Evolutionary conservation across 2,113 vertebrate species (phyloP).

Genomic region (Paramisgurnus dabryanus): DNA sequence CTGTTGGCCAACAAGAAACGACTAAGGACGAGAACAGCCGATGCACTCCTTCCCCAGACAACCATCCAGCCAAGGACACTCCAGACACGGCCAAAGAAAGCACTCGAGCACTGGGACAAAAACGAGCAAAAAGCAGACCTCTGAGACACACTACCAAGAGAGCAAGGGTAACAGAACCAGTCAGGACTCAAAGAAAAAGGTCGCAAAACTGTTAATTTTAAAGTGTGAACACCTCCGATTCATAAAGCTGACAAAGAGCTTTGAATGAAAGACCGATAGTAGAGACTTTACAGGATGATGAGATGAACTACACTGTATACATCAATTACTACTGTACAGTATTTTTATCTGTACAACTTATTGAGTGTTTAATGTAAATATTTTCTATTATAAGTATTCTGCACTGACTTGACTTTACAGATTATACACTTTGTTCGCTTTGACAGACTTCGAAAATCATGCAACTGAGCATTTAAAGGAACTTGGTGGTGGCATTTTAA

Average conservation of each 20-base stretch:
- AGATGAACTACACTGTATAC: not conserved
- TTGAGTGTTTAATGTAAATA: too few relatives aligned
- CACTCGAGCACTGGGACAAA: constrained; percentile 65
- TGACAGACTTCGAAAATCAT: not conserved
- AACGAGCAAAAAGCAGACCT: constrained; percentile 76
- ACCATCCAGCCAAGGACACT: constrained; percentile 18
- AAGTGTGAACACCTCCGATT: not conserved
- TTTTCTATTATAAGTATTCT: not conserved
- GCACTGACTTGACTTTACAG: not conserved
- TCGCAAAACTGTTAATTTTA: constrained; percentile 72
- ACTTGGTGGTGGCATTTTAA: constrained; percentile 31
- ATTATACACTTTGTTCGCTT: not conserved
- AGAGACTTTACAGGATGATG: not conserved
- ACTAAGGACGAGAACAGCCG: not conserved
- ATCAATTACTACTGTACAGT: not conserved
- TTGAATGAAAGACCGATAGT: not conserved
- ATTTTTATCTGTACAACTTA: constrained; percentile 1
- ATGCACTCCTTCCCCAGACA: constrained; percentile 38
- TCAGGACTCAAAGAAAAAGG: constrained; percentile 79
- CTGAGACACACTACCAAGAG: constrained; percentile 76
- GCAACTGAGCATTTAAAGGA: not conserved
- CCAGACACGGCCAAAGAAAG: constrained; percentile 9
- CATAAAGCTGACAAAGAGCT: not conserved
- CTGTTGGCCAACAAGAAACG: not conserved
- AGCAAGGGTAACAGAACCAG: constrained; percentile 68